Evolutionary conservation across 2,888 invertebrate species (phyloP), one percentile per base, ranked within the genome.

Genomic region (Acrobasis consociella): DNA sequence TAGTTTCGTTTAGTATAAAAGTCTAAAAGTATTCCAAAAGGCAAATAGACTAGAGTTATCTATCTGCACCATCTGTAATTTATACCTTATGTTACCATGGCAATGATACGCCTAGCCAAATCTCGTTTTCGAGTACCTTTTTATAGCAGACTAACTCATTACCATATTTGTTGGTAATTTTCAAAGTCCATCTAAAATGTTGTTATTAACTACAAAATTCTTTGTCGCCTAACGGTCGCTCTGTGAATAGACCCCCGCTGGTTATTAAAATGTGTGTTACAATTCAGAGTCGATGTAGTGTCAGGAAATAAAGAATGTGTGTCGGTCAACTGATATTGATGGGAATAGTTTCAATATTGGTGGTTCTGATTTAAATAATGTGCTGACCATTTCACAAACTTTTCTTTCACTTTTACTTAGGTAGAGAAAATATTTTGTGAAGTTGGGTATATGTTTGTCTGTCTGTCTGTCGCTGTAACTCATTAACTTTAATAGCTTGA

Each of bases 51-150:
- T 10, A n/a, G 11, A 46, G 1, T 13, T 13, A n/a, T 46, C 2
- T 0, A n/a, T 46, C 46, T 46, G 13, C 13, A 10, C 13, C n/a
- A 11, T 46, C n/a, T 13, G 5, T 46, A 46, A 13, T 46, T 46
- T 46, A n/a, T 46, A n/a, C n/a, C 11, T 46, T 1, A n/a, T 46
- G 46, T 42, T 22, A 42, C 42, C 42, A 39, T 56, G 56, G 56
- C 16, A 56, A 56, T 56, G 42, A 17, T 39, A 42, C 52, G 52
- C 37, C 38, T 38, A 15, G 56, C 56, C 56, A 56, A 56, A 56
- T 56, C 56, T 17, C 56, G 56, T 56, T 56, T 55, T 56, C 46
- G 22, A 56, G 56, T 56, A 56, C 56, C 56, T 46, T 56, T 56
- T 46, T 46, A 42, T 42, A 42, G 56, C 38, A 42, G 56, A 56